Base-by-base conservation (phyloP, 1,140 invertebrate genomes). In the Thaumetopoea pityocampa region DNA sequence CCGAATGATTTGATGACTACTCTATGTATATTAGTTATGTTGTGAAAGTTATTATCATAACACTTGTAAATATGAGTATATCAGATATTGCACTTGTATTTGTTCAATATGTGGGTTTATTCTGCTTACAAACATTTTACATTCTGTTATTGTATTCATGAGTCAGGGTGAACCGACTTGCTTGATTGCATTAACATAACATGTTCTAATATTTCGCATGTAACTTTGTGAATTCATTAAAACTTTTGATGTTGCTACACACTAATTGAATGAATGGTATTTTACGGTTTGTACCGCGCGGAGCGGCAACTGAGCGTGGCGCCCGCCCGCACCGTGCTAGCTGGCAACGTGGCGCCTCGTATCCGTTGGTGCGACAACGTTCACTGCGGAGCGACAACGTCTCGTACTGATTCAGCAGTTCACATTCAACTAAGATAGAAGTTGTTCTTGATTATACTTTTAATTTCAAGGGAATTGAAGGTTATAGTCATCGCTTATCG, bases 231-330 rank as follows among this genome's bases (percentile, higher is more conserved):
- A 54, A 60, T 59, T 53, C 59, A 59, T 63, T 63, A 61, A 52
- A 63, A 52, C 37, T 60, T 51, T 48, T 47, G 41, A 32, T 50
- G 44, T 51, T 40, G 33, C 32, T 44, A 45, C 44, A 49, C 43
- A 58, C 48, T 63, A 64, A 67, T 67, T 68, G 72, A 69, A 80
- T 79, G 72, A 77, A 77, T 77, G 72, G 67, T 69, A 65, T 68
- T 68, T 62, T 68, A 68, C 64, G 62, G 62, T 49, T 51, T 52
- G 52, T 51, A 32, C 12, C 26, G 46, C 17, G 41, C 52, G 41
- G 52, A 53, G 51, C 53, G 73, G 68, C 73, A 77, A 77, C 67
- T 52, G 28, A 52, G 67, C 57, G 43, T 55, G 62, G 62, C 67
- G 63, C 59, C 54, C 62, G 58, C 46, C 54, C 62, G 56, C 50